Evolutionary conservation across 2,113 vertebrate species (phyloP).

Genomic region (Saccopteryx bilineata): DNA sequence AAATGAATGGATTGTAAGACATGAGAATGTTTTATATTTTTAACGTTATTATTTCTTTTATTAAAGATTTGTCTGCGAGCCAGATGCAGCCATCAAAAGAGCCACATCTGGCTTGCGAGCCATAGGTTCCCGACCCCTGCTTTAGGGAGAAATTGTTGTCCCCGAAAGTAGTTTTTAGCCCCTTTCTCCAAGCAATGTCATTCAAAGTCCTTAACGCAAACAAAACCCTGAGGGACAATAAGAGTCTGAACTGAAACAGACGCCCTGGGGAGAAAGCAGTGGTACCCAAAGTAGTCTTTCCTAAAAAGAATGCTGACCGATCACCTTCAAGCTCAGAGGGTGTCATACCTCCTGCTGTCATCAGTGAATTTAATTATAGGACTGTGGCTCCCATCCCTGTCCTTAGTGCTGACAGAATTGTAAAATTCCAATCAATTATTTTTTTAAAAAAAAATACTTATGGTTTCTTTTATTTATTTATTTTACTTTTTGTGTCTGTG

Average conservation of each 20-base stretch:
- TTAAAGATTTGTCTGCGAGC: no score
- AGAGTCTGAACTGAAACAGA: neutral
- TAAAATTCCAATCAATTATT: neutral
- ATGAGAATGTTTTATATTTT: no score
- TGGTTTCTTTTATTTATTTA: neutral
- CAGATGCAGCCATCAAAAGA: no score
- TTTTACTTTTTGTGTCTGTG: neutral
- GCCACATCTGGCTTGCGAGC: no score
- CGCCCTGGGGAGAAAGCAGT: neutral
- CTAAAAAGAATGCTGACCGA: neutral
- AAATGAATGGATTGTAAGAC: no score
- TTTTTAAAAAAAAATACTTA: neutral
- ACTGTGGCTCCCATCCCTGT: neutral
- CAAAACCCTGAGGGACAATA: slow-evolving; percentile 19
- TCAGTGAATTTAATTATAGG: neutral
- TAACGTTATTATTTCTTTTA: no score
- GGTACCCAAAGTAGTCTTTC: neutral
- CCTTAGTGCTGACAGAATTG: neutral
- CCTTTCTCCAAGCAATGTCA: neutral
- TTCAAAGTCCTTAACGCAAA: slow-evolving; percentile 7
- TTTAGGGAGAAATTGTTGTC: neutral
- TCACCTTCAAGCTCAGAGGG: neutral
- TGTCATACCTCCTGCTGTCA: neutral
- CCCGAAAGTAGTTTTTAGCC: neutral
- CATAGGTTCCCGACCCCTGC: neutral